Conservation (phyloP, 2,888 invertebrate species). For the Hecatera dysodea region DNA sequence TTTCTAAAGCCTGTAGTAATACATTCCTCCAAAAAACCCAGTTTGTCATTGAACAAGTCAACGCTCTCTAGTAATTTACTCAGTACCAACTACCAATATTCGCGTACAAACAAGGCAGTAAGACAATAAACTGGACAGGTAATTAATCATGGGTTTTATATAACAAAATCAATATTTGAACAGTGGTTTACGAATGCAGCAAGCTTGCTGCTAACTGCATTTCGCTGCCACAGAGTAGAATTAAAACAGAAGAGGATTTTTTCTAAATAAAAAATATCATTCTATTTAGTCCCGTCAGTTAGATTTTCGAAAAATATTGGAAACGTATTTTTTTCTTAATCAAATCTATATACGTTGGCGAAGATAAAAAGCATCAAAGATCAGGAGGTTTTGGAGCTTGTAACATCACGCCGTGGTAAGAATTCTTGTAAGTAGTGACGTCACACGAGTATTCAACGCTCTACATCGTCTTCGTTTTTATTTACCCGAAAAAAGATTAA, state of each 20-base stretch:
- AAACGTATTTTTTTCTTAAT: no score
- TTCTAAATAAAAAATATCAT: no score
- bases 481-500: no score
- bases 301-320: no score
- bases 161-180: conserved; percentile 77
- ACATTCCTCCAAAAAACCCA: conserved; percentile 16
- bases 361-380: no score
- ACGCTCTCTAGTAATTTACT: conserved; percentile 42
- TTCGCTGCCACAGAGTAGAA: conserved; percentile 46
- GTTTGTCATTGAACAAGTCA: conserved; percentile 28
- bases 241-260: conserved; percentile 26
- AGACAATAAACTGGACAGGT: conserved; percentile 76
- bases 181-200: conserved; percentile 63
- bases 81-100: conserved; percentile 41
- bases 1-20: not conserved
- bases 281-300: no score
- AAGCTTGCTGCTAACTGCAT: conserved; percentile 60
- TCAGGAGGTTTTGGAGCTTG: no score
- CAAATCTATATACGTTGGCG: no score
- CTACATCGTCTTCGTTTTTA: no score
- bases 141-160: conserved; percentile 78
- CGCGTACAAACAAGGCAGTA: conserved; percentile 52
- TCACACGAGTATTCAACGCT: no score
- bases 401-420: no score
- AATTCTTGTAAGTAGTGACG: no score